These are phyloP conservation scores for Dendrophyllia cribrosa DNA, from an alignment of 64 coral and sea anemone species.

Conservation along the genomic window DNA sequence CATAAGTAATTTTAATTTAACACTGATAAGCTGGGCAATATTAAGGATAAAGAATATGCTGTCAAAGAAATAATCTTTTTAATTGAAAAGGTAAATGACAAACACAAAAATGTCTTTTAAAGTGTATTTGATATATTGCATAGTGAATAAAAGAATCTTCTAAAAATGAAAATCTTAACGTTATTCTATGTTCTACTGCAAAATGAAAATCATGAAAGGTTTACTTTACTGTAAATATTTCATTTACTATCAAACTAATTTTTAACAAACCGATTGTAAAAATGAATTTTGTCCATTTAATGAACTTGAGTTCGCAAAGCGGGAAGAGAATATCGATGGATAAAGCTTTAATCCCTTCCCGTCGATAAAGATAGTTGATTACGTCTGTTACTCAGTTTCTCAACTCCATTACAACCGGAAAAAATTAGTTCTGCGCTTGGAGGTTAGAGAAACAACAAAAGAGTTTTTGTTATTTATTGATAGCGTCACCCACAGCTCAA, in stretches of 20 bases:
- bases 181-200: too few relatives aligned
- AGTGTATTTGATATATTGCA: neutral
- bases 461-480: neutral
- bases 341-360: too few relatives aligned
- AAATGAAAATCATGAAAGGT: too few relatives aligned
- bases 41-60: neutral
- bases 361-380: too few relatives aligned
- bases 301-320: too few relatives aligned
- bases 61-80: neutral
- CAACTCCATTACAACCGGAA: neutral
- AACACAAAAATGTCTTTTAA: neutral
- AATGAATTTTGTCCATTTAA: too few relatives aligned
- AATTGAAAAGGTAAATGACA: slow-evolving; percentile 14
- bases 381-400: neutral
- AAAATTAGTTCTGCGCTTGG: neutral
- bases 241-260: too few relatives aligned
- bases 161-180: too few relatives aligned
- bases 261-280: too few relatives aligned
- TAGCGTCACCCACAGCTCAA: neutral
- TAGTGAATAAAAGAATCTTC: neutral
- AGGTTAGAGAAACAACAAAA: neutral
- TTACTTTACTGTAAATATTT: too few relatives aligned
- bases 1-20: slow-evolving; percentile 1
- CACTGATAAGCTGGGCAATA: neutral
- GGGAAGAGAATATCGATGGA: too few relatives aligned